Base-by-base conservation (phyloP, 2,888 invertebrate species). In the Diabrotica balteata region DNA sequence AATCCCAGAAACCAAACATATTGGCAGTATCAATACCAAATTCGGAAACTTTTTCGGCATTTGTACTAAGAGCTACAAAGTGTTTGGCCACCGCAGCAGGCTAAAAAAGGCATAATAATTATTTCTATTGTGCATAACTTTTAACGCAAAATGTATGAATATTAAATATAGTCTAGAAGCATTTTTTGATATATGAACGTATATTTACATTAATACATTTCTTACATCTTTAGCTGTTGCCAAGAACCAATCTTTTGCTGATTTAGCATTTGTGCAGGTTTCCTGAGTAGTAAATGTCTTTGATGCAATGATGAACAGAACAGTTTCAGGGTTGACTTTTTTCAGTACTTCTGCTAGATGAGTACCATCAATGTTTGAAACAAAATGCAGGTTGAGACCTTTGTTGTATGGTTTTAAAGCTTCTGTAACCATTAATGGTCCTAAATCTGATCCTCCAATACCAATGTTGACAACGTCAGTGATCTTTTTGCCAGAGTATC, bases 1-100 rank as follows among this genome's bases (percentile, higher is more conserved):
- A 99, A 86, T 99, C 99, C 98, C 99, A 99, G 85, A 99, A 99
- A 32, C 94, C 98, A 86, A 99, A 99, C 97, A 99, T 98, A 82
- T 99, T 99, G 75, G 91, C 91, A 73, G 94, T 90, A 83, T 97
- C 94, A 78, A 99, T 99, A 11, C 99, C 99, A 85, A 99, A 99
- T 47, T 93, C 96, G 32, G 92, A 93, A n/a, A 97, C 98, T 84
- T 97, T 96, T 73, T 91, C 88, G 32, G 87, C 91, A 84, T 99
- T 99, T 0, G 99, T 99, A 5, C 98, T 98, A 10, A 99, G 85
- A 8, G 99, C 99, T 4, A 98, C 98, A 85, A 99, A 99, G 84
- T 99, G 99, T 82, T 95, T 96, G 11, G 97, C 96, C 8, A 99
- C 97, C 8, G 94, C 90, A 47, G 89, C 82, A 3, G 89, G 87